A percentile compares a stretch with the other conserved stretches of the same genome.
Conservation (phyloP, 2,113 vertebrate species). For the Corythoichthys haematopterus region DNA sequence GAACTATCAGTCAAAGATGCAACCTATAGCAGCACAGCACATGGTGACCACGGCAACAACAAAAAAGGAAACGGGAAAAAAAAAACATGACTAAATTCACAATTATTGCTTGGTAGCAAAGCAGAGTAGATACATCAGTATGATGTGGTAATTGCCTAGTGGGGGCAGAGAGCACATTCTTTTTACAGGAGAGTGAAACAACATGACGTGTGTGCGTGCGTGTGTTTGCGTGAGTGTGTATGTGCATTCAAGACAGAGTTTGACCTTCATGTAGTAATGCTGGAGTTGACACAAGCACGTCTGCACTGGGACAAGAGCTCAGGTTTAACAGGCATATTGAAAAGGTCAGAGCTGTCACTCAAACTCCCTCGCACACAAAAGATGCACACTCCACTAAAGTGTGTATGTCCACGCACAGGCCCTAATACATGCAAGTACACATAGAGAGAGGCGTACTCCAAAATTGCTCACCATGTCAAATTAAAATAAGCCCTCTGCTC, state of each 20-base stretch:
- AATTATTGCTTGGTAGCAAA: conserved; percentile 60
- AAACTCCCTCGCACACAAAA: conserved; percentile 40
- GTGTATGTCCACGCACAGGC: conserved; percentile 12
- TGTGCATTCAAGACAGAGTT: conserved; percentile 44
- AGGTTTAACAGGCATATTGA: conserved; percentile 74
- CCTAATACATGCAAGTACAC: conserved; percentile 17
- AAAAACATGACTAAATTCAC: conserved; percentile 52
- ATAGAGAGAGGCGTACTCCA: conserved; percentile 44
- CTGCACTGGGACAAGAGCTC: conserved; percentile 68
- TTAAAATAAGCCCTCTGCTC: conserved; percentile 56
- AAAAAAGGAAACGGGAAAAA: conserved; percentile 11
- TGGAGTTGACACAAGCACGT: conserved; percentile 71
- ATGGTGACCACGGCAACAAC: conserved; percentile 57
- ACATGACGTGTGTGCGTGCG: conserved; percentile 35
- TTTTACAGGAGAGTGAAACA: conserved; percentile 57
- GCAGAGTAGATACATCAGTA: conserved; percentile 51
- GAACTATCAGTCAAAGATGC: conserved; percentile 11
- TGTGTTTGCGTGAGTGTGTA: conserved; percentile 23
- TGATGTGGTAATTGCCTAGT: conserved; percentile 67
- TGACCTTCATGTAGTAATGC: conserved; percentile 74
- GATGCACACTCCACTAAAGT: conserved; percentile 24
- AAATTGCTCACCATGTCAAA: conserved; percentile 67
- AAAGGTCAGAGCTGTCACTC: conserved; percentile 77
- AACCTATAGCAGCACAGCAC: conserved; percentile 45
- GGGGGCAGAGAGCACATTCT: conserved; percentile 55